phyloP scores from a whole-genome alignment of 2,888 invertebrate species.

The Latheticus oryzae region DNA sequence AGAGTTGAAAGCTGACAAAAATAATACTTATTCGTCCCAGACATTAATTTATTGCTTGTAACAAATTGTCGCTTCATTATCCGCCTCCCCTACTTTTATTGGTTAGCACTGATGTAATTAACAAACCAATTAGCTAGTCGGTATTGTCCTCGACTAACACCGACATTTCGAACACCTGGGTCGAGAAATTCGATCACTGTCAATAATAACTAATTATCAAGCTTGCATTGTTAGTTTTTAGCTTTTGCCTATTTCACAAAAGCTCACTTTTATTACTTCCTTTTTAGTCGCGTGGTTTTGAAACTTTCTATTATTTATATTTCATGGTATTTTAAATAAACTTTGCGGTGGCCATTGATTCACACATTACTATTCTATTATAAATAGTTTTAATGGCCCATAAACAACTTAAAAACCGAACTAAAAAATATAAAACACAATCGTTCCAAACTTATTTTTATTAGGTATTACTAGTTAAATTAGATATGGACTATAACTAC shows the following conservation, averaged over 20 bases:
- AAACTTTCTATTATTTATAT: conserved; percentile 34
- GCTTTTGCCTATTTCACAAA: conserved; percentile 12
- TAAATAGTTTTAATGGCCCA: conserved; percentile 40
- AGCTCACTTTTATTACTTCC: conserved; percentile 29
- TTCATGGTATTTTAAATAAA: conserved; percentile 40
- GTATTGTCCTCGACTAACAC: conserved; percentile 45
- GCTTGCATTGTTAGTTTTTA: conserved; percentile 15
- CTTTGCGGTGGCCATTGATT: conserved; percentile 34
- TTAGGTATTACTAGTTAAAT: conserved; percentile 40
- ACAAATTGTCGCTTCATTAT: conserved; percentile 48
- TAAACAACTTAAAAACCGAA: conserved; percentile 39
- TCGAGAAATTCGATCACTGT: conserved; percentile 40
- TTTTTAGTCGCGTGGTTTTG: conserved; percentile 31
- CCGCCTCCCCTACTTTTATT: conserved; percentile 44
- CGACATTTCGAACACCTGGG: conserved; percentile 47
- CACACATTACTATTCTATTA: conserved; percentile 31
- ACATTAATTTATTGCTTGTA: conserved; percentile 43
- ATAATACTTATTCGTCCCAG: conserved; percentile 29
- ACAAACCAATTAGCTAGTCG: conserved; percentile 48
- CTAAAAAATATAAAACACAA: conserved; percentile 38
- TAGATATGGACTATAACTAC: conserved; percentile 41
- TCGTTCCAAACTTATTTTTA: conserved; percentile 34
- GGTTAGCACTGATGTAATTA: conserved; percentile 48
- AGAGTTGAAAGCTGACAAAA: conserved; percentile 18
- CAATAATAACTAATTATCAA: conserved; percentile 37